These are phyloP conservation scores for Drosophila equinoxialis DNA, from an alignment of 1,140 invertebrate species.

Conservation along the genomic window DNA sequence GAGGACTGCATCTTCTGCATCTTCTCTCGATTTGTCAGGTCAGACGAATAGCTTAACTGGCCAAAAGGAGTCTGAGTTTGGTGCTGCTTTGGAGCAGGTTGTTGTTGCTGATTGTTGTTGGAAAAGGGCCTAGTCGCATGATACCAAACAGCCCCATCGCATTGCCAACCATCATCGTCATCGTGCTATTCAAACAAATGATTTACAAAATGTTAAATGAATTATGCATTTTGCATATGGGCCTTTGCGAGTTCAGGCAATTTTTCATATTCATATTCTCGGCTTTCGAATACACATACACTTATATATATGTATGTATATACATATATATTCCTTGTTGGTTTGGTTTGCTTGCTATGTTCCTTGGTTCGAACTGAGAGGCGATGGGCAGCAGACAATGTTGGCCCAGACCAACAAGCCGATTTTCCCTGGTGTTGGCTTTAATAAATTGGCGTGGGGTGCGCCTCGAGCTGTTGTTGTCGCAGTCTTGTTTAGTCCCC, in stretches of 20 bases:
- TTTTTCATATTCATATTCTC: constrained; percentile 68
- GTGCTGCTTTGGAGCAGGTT: constrained; percentile 35
- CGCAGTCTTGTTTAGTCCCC: constrained; percentile 50
- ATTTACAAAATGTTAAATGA: constrained; percentile 83
- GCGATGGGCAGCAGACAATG: constrained; percentile 30
- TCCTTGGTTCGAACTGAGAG: not conserved
- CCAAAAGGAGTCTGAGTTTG: constrained; percentile 36
- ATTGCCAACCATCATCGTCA: constrained; percentile 62
- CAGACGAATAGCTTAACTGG: constrained; percentile 77
- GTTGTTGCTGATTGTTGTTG: constrained; percentile 24
- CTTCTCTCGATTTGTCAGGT: constrained; percentile 71
- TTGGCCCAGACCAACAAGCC: constrained; percentile 14
- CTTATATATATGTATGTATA: no score
- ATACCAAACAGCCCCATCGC: constrained; percentile 29
- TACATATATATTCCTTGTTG: not conserved
- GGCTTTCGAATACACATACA: constrained; percentile 18
- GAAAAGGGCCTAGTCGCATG: constrained; percentile 28
- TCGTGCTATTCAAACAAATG: constrained; percentile 82
- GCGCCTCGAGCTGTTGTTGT: constrained; percentile 66
- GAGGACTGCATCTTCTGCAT: constrained; percentile 22
- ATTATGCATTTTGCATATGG: constrained; percentile 81
- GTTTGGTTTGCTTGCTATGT: not conserved
- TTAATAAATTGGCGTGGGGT: constrained; percentile 80
- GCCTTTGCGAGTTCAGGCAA: constrained; percentile 62
- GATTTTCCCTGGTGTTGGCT: constrained; percentile 68